Evolutionary conservation across 2,113 vertebrate genomes (phyloP).

Genomic region (Poecile atricapillus): DNA sequence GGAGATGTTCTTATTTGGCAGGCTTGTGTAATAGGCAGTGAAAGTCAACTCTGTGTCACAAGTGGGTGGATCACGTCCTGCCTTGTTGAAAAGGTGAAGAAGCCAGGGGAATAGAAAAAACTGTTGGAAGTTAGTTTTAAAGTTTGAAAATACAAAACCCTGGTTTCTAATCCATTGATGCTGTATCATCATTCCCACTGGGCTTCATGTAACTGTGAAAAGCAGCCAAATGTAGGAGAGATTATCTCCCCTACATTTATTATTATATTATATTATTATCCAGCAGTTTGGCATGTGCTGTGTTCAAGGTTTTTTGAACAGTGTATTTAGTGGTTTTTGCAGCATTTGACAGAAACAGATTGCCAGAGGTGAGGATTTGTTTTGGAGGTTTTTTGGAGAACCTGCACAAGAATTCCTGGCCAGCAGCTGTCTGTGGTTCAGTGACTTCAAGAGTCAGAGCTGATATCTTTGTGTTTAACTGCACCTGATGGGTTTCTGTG

Average conservation of each 20-base stretch:
- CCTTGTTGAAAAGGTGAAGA: neutral
- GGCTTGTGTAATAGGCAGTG: neutral
- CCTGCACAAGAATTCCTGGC: neutral
- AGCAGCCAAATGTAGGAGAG: neutral
- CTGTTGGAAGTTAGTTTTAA: neutral
- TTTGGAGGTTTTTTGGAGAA: neutral
- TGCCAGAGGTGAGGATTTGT: neutral
- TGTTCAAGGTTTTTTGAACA: neutral
- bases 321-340: neutral
- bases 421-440: neutral
- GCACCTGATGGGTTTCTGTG: neutral
- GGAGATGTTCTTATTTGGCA: neutral
- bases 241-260: too few relatives aligned
- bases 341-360: neutral
- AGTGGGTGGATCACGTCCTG: neutral
- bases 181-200: neutral
- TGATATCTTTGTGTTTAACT: fast-evolving
- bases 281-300: fast-evolving
- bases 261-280: too few relatives aligned
- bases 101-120: neutral
- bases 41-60: neutral
- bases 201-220: neutral
- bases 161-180: neutral
- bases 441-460: neutral
- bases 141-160: neutral